phyloP scores from a whole-genome alignment of 2,888 invertebrate genomes.

The Coronaproctus castanopsis region DNA sequence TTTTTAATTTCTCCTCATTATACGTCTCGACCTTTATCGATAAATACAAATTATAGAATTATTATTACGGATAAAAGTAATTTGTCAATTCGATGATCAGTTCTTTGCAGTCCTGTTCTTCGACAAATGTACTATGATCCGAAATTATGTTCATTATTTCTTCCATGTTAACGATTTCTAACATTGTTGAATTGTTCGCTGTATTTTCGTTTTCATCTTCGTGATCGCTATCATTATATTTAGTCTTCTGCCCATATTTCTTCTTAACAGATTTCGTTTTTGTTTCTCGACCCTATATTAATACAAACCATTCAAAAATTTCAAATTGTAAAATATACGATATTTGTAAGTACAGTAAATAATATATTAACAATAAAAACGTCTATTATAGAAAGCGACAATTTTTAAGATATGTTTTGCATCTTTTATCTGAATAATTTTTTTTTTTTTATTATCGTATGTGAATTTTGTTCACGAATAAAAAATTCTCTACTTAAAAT shows the following conservation, averaged over 20 bases:
- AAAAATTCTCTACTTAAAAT: too few species aligned
- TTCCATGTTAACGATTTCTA: conserved; percentile 42
- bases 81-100: conserved; percentile 45
- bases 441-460: too few species aligned
- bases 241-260: conserved; percentile 30
- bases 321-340: not conserved
- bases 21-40: too few species aligned
- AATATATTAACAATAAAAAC: too few species aligned
- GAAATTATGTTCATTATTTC: conserved; percentile 45
- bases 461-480: too few species aligned
- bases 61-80: conserved; percentile 45
- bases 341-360: too few species aligned
- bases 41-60: too few species aligned
- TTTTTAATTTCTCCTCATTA: too few species aligned
- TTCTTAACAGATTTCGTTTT: conserved; percentile 88
- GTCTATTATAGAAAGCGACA: too few species aligned
- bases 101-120: conserved; percentile 53
- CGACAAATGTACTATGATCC: conserved; percentile 31
- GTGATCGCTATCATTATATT: conserved; percentile 43
- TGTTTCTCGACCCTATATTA: conserved; percentile 55
- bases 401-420: too few species aligned
- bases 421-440: too few species aligned
- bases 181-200: conserved; percentile 16
- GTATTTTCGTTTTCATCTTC: conserved; percentile 36
- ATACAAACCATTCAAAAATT: not conserved